Conservation (phyloP, 92 coral and sea anemone genomes). For the Pocillopora grandis region DNA sequence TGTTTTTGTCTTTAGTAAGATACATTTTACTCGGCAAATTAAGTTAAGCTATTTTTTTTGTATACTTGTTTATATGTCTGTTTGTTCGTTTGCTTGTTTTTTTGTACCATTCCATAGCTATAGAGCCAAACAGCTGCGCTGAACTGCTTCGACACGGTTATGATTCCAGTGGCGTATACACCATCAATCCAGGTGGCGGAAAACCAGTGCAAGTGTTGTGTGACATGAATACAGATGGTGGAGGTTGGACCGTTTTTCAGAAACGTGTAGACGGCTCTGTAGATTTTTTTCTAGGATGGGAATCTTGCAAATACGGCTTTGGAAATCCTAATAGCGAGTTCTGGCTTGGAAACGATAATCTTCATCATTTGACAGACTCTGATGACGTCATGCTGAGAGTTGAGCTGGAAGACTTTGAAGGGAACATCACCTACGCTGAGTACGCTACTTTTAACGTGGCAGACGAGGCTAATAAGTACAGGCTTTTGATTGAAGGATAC, state of each 20-base stretch:
- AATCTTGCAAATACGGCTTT: constrained; percentile 51
- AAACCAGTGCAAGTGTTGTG: constrained; percentile 46
- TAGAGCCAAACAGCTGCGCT: not conserved
- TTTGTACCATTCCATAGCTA: no score
- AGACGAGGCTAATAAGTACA: constrained; percentile 28
- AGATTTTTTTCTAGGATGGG: constrained; percentile 34
- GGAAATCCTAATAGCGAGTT: constrained; percentile 51
- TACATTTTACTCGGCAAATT: no score
- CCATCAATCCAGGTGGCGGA: constrained; percentile 46
- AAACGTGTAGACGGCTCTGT: constrained; percentile 41
- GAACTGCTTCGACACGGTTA: constrained; percentile 4
- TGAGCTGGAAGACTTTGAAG: constrained; percentile 50
- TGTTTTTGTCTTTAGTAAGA: no score
- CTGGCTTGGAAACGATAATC: constrained; percentile 61
- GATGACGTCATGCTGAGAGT: constrained; percentile 13
- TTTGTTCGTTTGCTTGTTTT: no score
- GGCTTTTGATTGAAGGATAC: constrained; percentile 35
- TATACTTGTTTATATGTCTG: no score
- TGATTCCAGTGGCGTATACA: constrained; percentile 44
- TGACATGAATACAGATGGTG: constrained; percentile 53
- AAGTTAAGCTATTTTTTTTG: no score
- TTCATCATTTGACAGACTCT: constrained; percentile 42
- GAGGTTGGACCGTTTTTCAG: constrained; percentile 61
- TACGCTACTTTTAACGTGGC: constrained; percentile 43
- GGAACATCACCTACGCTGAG: constrained; percentile 21